Evolutionary conservation across 2,888 invertebrate genomes (phyloP), one percentile per base, ranked within the genome.

Genomic region (Amphipyra tragopoginis): DNA sequence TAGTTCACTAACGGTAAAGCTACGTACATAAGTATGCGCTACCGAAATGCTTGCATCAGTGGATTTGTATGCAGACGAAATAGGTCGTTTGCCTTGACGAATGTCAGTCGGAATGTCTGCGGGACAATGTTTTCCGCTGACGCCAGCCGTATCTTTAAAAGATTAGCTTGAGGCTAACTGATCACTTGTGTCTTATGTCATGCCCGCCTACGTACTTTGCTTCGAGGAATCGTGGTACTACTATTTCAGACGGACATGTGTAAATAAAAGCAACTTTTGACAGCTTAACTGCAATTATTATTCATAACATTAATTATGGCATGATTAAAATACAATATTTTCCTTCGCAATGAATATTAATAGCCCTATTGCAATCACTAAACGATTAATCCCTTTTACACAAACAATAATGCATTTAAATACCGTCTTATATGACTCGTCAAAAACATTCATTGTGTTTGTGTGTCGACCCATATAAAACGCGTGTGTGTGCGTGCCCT

Each of bases 381-480:
- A 42, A 50, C 52, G 50, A 57, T 65, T 61, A 65, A 65, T 65
- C 49, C 64, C 40, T 72, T 54, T 60, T 52, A 55, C 51, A 60
- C 59, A 60, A 79, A 77, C 60, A 77, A 79, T 74, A 66, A 68
- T 72, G 72, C 65, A 68, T 70, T 79, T 73, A 68, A 77, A 79
- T 68, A 66, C 63, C 61, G 51, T 68, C 67, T 70, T 75, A 75
- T 78, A 61, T 72, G 79, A 80, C 80, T 76, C 71, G 75, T 79
- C 79, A 68, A 83, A 85, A 86, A 80, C 78, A 74, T 69, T 65
- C 82, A 81, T 81, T 86, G 85, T 86, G 76, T 80, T 79, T 83
- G 87, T 87, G 85, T 82, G 84, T 75, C 91, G 90, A 91, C 91
- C 91, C 89, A 93, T 90, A 90, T 92, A 87, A 74, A 65, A 49